phyloP scores from a whole-genome alignment of 2,113 vertebrate species.

The Hystrix cristata region DNA sequence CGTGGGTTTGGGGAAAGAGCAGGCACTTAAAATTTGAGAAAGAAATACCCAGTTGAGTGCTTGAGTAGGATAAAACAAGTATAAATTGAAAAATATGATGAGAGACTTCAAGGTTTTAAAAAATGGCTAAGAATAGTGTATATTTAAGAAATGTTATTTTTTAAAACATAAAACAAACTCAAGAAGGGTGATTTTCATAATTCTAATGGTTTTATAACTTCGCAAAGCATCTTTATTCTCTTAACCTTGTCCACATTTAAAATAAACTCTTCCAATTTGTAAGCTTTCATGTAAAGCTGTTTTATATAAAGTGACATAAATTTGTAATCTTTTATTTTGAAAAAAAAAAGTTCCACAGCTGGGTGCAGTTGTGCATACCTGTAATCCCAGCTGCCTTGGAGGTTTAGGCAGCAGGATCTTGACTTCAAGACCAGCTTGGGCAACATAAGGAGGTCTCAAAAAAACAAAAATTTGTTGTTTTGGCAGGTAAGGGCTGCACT shows the following conservation, averaged over 20 bases:
- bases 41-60: neutral
- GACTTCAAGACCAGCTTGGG: neutral
- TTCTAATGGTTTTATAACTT: conserved; percentile 40
- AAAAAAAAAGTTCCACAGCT: neutral
- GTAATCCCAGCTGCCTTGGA: neutral
- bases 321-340: conserved; percentile 44
- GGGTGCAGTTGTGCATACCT: neutral
- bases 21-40: neutral
- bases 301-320: conserved; percentile 40
- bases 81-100: neutral
- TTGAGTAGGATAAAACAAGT: neutral
- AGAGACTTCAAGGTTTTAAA: neutral
- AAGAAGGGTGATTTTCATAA: neutral
- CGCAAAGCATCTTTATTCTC: neutral
- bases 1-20: neutral
- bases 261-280: neutral
- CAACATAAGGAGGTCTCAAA: neutral
- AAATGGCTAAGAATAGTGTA: neutral
- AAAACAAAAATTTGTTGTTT: neutral
- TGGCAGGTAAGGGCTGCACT: neutral
- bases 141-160: neutral
- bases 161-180: conserved; percentile 17
- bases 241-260: conserved; percentile 23
- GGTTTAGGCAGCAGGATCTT: neutral
- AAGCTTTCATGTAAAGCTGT: neutral